These are phyloP conservation scores for Platyura marginata DNA, from an alignment of 1,140 invertebrate species.

Conservation along the genomic window DNA sequence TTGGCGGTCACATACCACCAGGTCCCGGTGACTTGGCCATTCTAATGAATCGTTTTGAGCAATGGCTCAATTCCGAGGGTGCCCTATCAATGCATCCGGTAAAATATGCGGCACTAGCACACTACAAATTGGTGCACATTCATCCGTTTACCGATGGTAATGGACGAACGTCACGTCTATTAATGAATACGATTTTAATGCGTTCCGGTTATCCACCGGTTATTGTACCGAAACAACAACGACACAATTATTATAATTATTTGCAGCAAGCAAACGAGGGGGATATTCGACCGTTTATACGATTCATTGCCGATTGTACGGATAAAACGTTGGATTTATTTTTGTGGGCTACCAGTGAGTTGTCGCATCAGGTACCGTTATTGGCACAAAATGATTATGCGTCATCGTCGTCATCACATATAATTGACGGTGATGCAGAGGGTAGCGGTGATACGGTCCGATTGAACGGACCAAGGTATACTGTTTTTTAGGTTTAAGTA, in stretches of 20 bases:
- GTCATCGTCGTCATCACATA: background rate
- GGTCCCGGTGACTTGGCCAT: conserved; percentile 55
- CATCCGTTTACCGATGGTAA: conserved; percentile 84
- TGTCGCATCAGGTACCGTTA: conserved; percentile 34
- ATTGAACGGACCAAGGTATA: no score
- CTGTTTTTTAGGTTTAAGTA: no score
- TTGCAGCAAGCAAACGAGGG: conserved; percentile 81
- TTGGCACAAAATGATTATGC: conserved; percentile 9
- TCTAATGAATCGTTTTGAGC: conserved; percentile 74
- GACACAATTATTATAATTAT: conserved; percentile 69
- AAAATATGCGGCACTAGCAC: conserved; percentile 80
- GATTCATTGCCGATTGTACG: conserved; percentile 89
- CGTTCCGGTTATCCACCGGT: conserved; percentile 93
- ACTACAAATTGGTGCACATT: conserved; percentile 92
- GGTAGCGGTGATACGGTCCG: background rate
- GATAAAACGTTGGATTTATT: conserved; percentile 88
- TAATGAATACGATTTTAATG: conserved; percentile 98
- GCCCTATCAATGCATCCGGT: conserved; percentile 71
- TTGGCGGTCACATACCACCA: conserved; percentile 81
- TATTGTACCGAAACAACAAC: conserved; percentile 82
- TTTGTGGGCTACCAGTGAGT: conserved; percentile 57
- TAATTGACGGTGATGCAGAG: background rate
- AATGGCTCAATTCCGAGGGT: conserved; percentile 81
- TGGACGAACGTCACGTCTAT: conserved; percentile 77
- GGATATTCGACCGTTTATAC: conserved; percentile 79